phyloP scores from a whole-genome alignment of 2,113 vertebrate genomes.

The Alethe castanea region DNA sequence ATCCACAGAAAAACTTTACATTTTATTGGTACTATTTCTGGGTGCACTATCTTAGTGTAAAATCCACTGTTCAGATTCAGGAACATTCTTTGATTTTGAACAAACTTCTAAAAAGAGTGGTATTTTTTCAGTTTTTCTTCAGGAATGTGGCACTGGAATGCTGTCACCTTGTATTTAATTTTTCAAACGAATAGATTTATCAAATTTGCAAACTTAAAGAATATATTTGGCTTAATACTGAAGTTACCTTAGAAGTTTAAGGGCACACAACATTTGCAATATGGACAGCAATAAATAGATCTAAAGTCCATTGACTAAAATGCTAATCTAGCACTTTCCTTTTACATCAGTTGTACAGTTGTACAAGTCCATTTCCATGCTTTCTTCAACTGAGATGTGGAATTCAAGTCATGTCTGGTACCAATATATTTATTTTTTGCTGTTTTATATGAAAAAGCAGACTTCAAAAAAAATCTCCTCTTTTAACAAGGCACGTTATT shows the following conservation, averaged over 20 bases:
- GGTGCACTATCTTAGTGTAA: neutral
- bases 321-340: neutral
- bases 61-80: neutral
- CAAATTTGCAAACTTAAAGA: neutral
- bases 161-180: neutral
- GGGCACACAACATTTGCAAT: neutral
- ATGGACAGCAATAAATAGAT: neutral
- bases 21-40: neutral
- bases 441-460: neutral
- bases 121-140: neutral
- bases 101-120: neutral
- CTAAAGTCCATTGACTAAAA: neutral
- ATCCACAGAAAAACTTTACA: neutral
- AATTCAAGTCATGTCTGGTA: neutral
- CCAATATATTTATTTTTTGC: neutral
- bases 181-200: neutral
- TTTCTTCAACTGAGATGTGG: neutral
- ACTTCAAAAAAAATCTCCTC: neutral
- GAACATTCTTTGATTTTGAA: neutral
- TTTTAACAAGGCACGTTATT: neutral
- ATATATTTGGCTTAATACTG: neutral
- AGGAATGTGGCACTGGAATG: neutral
- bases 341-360: neutral
- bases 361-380: slow-evolving; percentile 11
- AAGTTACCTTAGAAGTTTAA: neutral